Evolutionary conservation across 2,888 invertebrate species (phyloP), one percentile per base, ranked within the genome.

Genomic region (Drosophila pegasa): DNA sequence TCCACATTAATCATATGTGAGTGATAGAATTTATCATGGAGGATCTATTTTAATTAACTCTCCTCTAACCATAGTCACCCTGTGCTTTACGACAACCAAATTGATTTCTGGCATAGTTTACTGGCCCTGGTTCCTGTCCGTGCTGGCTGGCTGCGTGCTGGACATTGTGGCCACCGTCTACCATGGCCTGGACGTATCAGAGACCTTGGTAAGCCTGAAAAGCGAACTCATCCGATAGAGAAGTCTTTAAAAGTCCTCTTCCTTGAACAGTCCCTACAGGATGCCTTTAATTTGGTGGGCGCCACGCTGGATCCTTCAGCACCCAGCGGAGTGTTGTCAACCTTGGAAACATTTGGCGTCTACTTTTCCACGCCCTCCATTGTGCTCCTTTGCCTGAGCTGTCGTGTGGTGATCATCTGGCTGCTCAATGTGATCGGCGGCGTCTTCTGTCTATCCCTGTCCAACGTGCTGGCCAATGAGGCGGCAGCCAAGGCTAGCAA

Each of bases 331-430:
- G 20, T 75, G 10, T 31, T 61, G 52, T 1, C 2, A 0, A 5
- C 20, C 16, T 45, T 91, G 29, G 64, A 81, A 6, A 77, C 65
- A 1, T 90, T 84, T 57, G 90, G 89, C 22, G 75, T 82, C 3
- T 89, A 90, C 50, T 92, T 90, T 18, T 59, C 88, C 3, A 86
- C 89, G 10, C 91, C 93, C 0, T 85, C 94, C 0, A 92, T 93
- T 88, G 72, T 93, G 9, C 93, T 94, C 92, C 92, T 92, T 3
- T 87, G 93, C 12, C 52, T 94, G 3, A 93, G 93, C 77, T 92
- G 93, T 0, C 92, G 94, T 25, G 91, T 93, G 41, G 91, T 92
- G 3, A 60, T 93, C 1, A 87, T 94, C 29, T 93, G 94, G 89
- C 25, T 93, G 10, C 59, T 93, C n/a, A 94, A 94, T 67, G 76